These are phyloP conservation scores for Pica pica DNA, from an alignment of 2,113 vertebrate species.

Conservation along the genomic window DNA sequence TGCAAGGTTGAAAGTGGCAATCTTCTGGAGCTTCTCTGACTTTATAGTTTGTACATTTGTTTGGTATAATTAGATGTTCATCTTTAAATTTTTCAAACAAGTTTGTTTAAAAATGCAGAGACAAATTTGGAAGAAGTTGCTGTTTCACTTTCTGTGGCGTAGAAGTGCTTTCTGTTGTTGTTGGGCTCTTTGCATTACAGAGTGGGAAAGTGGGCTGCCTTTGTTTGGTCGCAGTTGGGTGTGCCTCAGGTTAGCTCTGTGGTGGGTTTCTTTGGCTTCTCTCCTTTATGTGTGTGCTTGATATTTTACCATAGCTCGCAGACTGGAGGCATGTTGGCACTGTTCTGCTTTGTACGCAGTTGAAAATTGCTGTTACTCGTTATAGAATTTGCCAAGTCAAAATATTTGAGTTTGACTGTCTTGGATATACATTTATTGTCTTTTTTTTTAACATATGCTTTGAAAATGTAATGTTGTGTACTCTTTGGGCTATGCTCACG, in stretches of 20 bases:
- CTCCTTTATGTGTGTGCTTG: conserved; percentile 3
- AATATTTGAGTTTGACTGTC: conserved; percentile 62
- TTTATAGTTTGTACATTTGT: background rate
- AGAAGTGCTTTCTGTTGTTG: background rate
- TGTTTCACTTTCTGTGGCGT: background rate
- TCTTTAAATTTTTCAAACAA: background rate
- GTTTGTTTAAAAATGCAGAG: background rate
- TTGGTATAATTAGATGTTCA: background rate
- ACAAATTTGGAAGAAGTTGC: background rate
- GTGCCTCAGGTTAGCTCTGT: background rate
- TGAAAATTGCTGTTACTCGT: conserved; percentile 56
- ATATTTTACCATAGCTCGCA: conserved; percentile 59
- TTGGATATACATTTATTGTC: conserved; percentile 50
- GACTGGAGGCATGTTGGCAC: conserved; percentile 51
- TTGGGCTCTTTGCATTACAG: background rate
- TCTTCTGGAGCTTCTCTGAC: conserved; percentile 24
- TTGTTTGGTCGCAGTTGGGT: background rate
- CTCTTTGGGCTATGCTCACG: conserved; percentile 35
- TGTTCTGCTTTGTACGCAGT: conserved; percentile 52
- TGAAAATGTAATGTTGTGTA: conserved; percentile 56
- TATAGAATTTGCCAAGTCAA: conserved; percentile 50
- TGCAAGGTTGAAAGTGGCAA: conserved; percentile 57
- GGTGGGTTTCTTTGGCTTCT: conserved; percentile 13
- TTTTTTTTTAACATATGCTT: conserved; percentile 62
- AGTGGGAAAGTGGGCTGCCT: background rate